These are phyloP conservation scores for Protobothrops mucrosquamatus DNA, from an alignment of 2,113 vertebrate species.

Conservation along the genomic window DNA sequence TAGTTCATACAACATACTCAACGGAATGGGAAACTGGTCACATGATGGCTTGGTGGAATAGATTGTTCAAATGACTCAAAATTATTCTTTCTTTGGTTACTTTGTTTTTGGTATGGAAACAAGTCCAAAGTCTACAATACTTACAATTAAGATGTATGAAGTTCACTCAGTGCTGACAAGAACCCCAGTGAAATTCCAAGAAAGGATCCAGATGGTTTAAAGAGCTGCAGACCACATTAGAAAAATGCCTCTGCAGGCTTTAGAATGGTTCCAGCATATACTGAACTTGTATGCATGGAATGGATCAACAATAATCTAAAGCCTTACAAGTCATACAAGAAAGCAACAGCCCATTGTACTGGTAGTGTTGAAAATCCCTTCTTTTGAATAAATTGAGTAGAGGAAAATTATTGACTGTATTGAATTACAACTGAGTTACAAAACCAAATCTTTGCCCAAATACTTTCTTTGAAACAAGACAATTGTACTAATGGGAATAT, in stretches of 20 bases:
- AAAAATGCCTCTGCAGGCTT: background rate
- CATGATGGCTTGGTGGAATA: background rate
- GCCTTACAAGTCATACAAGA: background rate
- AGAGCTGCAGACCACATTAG: background rate
- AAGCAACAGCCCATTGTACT: background rate
- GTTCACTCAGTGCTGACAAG: background rate
- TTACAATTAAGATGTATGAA: background rate
- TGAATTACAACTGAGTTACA: background rate
- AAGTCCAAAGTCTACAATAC: background rate
- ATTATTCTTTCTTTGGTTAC: background rate
- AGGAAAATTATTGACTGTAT: background rate
- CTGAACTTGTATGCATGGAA: background rate
- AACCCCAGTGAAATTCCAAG: background rate
- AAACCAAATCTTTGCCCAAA: background rate
- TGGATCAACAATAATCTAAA: background rate
- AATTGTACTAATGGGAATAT: slow-evolving; percentile 4
- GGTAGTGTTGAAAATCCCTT: background rate
- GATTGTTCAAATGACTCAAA: background rate
- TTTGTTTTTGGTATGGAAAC: background rate
- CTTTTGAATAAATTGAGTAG: background rate
- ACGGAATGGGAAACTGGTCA: background rate
- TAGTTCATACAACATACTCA: background rate
- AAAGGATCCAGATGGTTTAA: background rate
- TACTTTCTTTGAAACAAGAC: background rate
- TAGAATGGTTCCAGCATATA: background rate